phyloP scores from a whole-genome alignment of 2,888 invertebrate species.

The Drosophila maculinotata region DNA sequence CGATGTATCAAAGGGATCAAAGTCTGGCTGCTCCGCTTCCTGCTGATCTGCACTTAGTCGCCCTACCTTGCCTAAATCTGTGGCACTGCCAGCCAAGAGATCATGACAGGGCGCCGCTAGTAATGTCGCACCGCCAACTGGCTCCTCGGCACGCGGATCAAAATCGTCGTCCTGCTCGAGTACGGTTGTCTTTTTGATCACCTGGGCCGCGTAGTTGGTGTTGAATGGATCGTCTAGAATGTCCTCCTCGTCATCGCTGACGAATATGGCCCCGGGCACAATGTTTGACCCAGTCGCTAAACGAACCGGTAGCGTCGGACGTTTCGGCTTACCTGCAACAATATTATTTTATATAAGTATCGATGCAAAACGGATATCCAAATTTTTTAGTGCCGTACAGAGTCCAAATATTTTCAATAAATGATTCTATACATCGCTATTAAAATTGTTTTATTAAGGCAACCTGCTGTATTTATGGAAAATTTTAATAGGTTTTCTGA shows the following conservation, averaged over 20 bases:
- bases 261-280: slow-evolving; percentile 76
- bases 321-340: slow-evolving; percentile 79
- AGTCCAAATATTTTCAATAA: no score
- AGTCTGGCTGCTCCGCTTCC: slow-evolving; percentile 84
- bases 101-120: slow-evolving; percentile 86
- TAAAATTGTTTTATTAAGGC: no score
- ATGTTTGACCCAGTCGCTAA: slow-evolving; percentile 82
- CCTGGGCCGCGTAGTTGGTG: slow-evolving; percentile 92
- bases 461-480: no score
- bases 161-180: slow-evolving; percentile 86
- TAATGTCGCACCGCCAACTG: slow-evolving; percentile 50
- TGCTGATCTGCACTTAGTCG: slow-evolving; percentile 86
- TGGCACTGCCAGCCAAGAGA: slow-evolving; percentile 91
- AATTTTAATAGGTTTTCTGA: no score
- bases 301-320: slow-evolving; percentile 84
- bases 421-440: no score
- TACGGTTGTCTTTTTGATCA: slow-evolving; percentile 86
- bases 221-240: slow-evolving; percentile 91
- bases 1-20: slow-evolving; percentile 95
- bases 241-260: slow-evolving; percentile 86
- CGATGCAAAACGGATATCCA: not conserved
- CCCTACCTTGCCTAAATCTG: slow-evolving; percentile 89
- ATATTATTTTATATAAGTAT: not conserved
- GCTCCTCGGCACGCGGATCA: slow-evolving; percentile 89
- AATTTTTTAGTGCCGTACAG: not conserved